Percentiles rank a stretch among this genome's conserved stretches.
Evolutionary conservation across 2,797 vertebrate species (phyloP).

Genomic region (Rhynchonycteris naso): DNA sequence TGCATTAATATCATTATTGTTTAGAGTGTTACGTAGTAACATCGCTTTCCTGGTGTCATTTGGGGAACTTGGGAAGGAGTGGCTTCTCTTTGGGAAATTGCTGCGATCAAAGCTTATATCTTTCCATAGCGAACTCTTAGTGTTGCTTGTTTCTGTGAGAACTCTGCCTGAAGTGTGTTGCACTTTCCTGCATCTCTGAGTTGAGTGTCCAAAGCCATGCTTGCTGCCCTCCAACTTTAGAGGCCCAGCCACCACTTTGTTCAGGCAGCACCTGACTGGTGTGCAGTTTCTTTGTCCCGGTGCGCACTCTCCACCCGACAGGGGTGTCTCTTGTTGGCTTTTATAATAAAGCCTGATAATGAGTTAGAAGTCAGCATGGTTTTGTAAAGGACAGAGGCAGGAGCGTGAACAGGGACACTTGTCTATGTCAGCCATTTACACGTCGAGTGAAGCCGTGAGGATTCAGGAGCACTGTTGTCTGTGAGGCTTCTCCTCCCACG

Average conservation of each 20-base stretch:
- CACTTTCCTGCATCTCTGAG: background rate
- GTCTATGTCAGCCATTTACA: background rate
- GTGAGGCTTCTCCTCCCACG: too few species aligned
- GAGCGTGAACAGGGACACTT: too few species aligned
- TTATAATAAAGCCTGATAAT: background rate
- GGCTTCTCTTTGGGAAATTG: background rate
- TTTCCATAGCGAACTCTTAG: background rate
- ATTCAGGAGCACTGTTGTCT: too few species aligned
- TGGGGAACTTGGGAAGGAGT: background rate
- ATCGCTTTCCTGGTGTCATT: background rate
- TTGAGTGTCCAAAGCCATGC: too few species aligned
- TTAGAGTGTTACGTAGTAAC: background rate
- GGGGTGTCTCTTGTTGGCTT: too few species aligned
- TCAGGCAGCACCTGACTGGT: too few species aligned
- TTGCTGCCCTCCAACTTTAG: rapidly evolving
- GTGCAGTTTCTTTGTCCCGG: too few species aligned
- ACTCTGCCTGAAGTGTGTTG: background rate
- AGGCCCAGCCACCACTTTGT: too few species aligned
- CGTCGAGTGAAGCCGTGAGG: too few species aligned
- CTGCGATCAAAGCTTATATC: background rate
- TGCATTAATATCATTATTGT: background rate
- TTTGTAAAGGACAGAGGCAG: too few species aligned
- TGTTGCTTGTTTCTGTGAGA: background rate
- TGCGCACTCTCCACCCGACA: too few species aligned
- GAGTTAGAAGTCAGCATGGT: background rate